phyloP scores from a whole-genome alignment of 2,888 invertebrate species.

The Platyscelio sp. region DNA sequence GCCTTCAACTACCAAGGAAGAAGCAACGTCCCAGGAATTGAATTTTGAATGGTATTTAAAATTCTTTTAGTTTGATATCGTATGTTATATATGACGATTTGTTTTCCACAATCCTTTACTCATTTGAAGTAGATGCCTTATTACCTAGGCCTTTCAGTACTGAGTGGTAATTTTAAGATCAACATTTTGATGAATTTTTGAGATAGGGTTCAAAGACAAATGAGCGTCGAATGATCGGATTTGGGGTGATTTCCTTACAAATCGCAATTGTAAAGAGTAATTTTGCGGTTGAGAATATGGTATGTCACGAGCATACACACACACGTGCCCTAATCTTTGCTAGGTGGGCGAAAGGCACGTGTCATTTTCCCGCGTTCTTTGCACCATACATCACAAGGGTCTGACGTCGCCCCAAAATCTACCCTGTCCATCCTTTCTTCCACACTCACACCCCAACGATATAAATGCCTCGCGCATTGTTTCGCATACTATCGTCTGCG shows the following conservation, averaged over 20 bases:
- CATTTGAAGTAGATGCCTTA: too few species aligned
- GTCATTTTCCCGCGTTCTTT: constrained; percentile 80
- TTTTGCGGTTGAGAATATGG: constrained; percentile 70
- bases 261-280: constrained; percentile 68
- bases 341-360: constrained; percentile 77
- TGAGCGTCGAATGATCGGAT: constrained; percentile 40
- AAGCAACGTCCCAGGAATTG: too few species aligned
- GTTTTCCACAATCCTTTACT: too few species aligned
- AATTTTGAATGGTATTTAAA: too few species aligned
- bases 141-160: too few species aligned
- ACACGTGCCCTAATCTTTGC: constrained; percentile 76
- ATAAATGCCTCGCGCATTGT: constrained; percentile 81
- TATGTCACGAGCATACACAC: constrained; percentile 71
- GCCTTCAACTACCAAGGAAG: too few species aligned
- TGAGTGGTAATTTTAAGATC: too few species aligned
- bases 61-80: too few species aligned
- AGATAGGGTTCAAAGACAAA: constrained; percentile 34
- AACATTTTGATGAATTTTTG: neutral
- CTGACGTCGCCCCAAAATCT: constrained; percentile 80
- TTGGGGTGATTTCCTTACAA: constrained; percentile 54
- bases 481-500: constrained; percentile 81
- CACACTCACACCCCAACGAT: constrained; percentile 72
- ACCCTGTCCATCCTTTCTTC: constrained; percentile 65
- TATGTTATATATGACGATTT: too few species aligned
- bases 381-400: constrained; percentile 80